Percentiles rank a stretch among this genome's conserved stretches.
Conservation (phyloP, 2,888 invertebrate species). For the Sarcophaga variegata region DNA sequence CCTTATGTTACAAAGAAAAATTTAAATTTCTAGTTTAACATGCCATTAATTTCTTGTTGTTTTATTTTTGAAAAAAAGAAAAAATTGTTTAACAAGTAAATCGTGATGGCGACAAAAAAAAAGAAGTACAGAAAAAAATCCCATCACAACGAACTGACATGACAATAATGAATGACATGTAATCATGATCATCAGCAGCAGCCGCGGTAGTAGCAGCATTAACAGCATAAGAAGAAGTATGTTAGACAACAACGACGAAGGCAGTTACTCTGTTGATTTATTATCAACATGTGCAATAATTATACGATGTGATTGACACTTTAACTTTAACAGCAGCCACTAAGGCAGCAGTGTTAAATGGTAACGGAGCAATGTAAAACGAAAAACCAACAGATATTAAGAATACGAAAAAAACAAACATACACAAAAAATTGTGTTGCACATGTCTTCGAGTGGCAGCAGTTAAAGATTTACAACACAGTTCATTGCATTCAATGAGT, state of each 20-base stretch:
- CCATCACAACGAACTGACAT: neutral
- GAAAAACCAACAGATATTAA: too few relatives aligned
- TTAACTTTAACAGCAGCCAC: conserved; percentile 46
- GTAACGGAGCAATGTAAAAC: too few relatives aligned
- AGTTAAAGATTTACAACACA: conserved; percentile 10
- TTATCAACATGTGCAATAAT: conserved; percentile 70
- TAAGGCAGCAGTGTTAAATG: too few relatives aligned
- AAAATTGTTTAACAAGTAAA: neutral
- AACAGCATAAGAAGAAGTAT: too few relatives aligned
- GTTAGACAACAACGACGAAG: conserved; percentile 25
- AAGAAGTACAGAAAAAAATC: neutral
- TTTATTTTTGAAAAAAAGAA: neutral
- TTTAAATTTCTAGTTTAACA: neutral
- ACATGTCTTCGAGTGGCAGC: too few relatives aligned
- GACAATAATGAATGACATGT: conserved; percentile 59
- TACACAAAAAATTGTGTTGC: neutral
- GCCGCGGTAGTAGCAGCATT: neutral
- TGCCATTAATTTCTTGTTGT: neutral
- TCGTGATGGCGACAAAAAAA: conserved; percentile 10
- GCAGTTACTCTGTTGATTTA: conserved; percentile 70
- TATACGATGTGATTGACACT: conserved; percentile 69
- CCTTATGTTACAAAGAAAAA: neutral
- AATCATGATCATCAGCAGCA: conserved; percentile 59
- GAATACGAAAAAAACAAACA: neutral
- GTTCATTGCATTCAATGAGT: conserved; percentile 18